Base-by-base conservation (phyloP, 2,888 invertebrate genomes). In the Tipula confusa region DNA sequence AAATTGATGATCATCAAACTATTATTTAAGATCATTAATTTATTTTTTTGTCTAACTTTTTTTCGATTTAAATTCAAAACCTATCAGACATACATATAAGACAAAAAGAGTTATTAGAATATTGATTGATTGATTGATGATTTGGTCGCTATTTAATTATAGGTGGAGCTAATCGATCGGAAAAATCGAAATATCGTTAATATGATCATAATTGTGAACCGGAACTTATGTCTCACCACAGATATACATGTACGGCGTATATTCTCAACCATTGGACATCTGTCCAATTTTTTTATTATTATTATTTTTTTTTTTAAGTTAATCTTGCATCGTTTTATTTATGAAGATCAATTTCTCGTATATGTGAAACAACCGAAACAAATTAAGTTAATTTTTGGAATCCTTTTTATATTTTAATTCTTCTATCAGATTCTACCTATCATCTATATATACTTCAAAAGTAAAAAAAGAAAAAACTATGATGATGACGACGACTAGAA, bases 301-400 rank as follows among this genome's bases (percentile, higher is more conserved):
- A 80, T 80, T 80, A 13, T 80, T 31, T 29, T 29, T 79, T 79
- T 5, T 5, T 79, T 80, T 31, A n/a, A 29, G 43, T n/a, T 43
- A 43, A 43, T 43, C 38, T 38, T n/a, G n/a, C 11, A 36, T 36
- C 36, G 36, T 43, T 43, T 43, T 43, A n/a, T 43, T 43, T 43
- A 4, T 80, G 15, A 15, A 29, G 29, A 80, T 80, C 80, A 80
- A 80, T 80, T 80, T 29, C 29, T 29, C 29, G 3, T 80, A 9
- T 64, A 24, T 64, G 3, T 24, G 24, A 18, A 64, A 64, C 9
- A 64, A 64, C 64, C 80, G 29, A 29, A 29, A 80, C 80, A 80
- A 80, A 80, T 80, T 80, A 80, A 80, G 80, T 80, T 80, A 29
- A 80, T 64, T 64, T 64, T 64, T 24, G 64, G 64, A 80, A 80